Conservation (phyloP, 2,113 vertebrate genomes). For the Bolborhynchus lineola region DNA sequence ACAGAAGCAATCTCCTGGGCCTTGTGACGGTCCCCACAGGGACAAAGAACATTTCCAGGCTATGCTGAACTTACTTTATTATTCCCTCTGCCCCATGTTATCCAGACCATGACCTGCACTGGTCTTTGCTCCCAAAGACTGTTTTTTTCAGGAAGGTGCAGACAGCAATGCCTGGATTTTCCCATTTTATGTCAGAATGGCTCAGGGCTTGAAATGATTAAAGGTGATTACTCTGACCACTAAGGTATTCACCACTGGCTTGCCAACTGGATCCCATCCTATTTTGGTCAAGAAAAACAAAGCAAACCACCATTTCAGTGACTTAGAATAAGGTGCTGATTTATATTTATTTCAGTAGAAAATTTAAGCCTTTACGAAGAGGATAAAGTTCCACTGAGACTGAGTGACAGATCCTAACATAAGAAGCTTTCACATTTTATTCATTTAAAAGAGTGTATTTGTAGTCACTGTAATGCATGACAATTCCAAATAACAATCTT, state of each 20-base stretch:
- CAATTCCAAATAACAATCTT: constrained; percentile 31
- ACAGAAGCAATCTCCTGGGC: background rate
- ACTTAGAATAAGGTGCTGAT: constrained; percentile 27
- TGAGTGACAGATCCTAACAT: constrained; percentile 53
- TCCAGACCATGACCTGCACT: background rate
- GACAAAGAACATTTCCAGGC: background rate
- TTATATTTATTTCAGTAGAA: constrained; percentile 45
- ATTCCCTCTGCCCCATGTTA: background rate
- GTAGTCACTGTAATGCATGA: constrained; percentile 51
- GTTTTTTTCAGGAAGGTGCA: background rate
- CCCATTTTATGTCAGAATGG: background rate
- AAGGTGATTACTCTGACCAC: constrained; percentile 34
- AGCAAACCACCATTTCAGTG: background rate
- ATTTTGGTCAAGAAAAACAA: constrained; percentile 35
- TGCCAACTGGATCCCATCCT: constrained; percentile 14
- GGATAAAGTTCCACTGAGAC: constrained; percentile 40
- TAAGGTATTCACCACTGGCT: background rate
- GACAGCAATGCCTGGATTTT: background rate
- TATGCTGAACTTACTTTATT: background rate
- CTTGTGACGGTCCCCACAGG: background rate
- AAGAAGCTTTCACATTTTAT: constrained; percentile 60
- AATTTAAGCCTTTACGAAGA: constrained; percentile 40
- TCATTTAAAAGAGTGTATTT: constrained; percentile 59
- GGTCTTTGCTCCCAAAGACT: background rate
- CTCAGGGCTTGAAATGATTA: constrained; percentile 15